Evolutionary conservation across 2,888 invertebrate species (phyloP).

Genomic region (Drosophila anomalipes): DNA sequence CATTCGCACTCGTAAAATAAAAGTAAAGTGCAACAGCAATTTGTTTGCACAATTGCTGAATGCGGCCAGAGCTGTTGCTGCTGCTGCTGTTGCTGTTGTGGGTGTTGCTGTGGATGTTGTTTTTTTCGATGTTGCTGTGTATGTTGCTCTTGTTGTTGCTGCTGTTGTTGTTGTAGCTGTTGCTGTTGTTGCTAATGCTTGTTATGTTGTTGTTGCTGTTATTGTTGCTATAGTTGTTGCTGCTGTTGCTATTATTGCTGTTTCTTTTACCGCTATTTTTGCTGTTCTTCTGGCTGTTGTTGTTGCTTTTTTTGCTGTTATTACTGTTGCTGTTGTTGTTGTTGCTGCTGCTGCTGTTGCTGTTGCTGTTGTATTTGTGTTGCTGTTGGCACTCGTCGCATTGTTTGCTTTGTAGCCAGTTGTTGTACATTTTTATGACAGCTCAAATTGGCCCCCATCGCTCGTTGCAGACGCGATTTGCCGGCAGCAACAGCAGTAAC

Average conservation of each 20-base stretch:
- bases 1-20: slow-evolving; percentile 80
- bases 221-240: slow-evolving; percentile 29
- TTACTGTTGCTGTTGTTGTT: slow-evolving; percentile 36
- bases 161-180: slow-evolving; percentile 44
- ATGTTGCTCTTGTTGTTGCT: slow-evolving; percentile 35
- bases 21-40: slow-evolving; percentile 81
- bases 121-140: slow-evolving; percentile 30
- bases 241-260: slow-evolving; percentile 40
- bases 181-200: slow-evolving; percentile 43
- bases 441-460: slow-evolving; percentile 80
- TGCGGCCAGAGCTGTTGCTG: slow-evolving; percentile 68
- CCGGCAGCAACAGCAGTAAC: slow-evolving; percentile 62
- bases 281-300: slow-evolving; percentile 28
- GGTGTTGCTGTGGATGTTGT: slow-evolving; percentile 20
- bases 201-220: slow-evolving; percentile 30
- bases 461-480: slow-evolving; percentile 51
- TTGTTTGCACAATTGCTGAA: slow-evolving; percentile 80
- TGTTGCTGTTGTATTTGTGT: slow-evolving; percentile 47
- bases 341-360: slow-evolving; percentile 31
- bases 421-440: slow-evolving; percentile 80
- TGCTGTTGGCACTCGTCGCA: slow-evolving; percentile 79
- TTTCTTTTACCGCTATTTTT: slow-evolving; percentile 4
- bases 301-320: slow-evolving; percentile 31
- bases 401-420: slow-evolving; percentile 79
- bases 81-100: slow-evolving; percentile 37